Conservation (phyloP, 2,797 vertebrate species). For the Xenopus petersii region DNA sequence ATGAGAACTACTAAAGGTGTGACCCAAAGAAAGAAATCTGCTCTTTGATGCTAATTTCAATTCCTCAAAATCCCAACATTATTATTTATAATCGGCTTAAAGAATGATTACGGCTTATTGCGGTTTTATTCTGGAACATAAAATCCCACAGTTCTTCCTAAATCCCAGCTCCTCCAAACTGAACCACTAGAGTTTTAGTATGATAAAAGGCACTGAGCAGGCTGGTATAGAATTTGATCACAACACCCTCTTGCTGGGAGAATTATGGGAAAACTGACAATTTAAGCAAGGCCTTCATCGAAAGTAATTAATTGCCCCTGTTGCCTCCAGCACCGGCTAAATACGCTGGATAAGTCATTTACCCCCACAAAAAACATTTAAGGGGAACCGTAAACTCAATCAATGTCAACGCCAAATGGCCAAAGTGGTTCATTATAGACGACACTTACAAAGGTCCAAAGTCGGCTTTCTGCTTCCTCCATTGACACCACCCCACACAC, state of each 20-base stretch:
- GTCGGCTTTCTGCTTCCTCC: slow-evolving; percentile 21
- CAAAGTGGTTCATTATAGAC: neutral
- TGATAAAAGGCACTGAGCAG: slow-evolving; percentile 42
- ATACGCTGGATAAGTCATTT: neutral
- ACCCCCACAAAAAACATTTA: slow-evolving; percentile 2
- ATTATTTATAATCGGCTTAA: no score
- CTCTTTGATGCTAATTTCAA: no score
- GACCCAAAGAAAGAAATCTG: no score
- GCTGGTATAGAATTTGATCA: slow-evolving; percentile 39
- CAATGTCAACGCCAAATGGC: neutral
- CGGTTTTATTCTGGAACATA: neutral
- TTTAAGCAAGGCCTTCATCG: slow-evolving; percentile 10
- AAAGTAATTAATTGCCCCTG: neutral
- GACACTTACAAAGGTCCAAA: slow-evolving; percentile 10
- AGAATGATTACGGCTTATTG: neutral
- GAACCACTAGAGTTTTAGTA: slow-evolving; percentile 34
- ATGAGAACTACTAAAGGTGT: no score
- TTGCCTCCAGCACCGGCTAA: slow-evolving; percentile 20
- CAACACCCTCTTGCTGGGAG: slow-evolving; percentile 39
- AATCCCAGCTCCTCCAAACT: slow-evolving; percentile 39
- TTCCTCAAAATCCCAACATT: no score
- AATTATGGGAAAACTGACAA: slow-evolving; percentile 21
- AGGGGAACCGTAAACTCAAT: neutral
- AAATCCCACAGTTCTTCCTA: neutral
- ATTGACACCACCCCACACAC: slow-evolving; percentile 27